phyloP scores from a whole-genome alignment of 2,888 invertebrate genomes.

The Lithophane leautieri region DNA sequence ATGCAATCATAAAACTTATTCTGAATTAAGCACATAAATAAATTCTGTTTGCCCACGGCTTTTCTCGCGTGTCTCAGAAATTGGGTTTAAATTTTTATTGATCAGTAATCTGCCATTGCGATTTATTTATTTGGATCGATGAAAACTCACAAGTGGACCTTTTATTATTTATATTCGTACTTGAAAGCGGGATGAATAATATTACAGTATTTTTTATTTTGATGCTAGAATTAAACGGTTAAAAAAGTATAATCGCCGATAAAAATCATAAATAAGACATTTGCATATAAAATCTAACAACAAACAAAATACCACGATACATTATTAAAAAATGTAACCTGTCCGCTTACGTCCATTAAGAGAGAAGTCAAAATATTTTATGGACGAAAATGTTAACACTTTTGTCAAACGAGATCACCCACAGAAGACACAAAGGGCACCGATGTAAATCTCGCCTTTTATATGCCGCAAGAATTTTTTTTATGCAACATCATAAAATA shows the following conservation, averaged over 20 bases:
- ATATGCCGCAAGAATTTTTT: conserved; percentile 79
- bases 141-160: conserved; percentile 8
- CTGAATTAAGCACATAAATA: conserved; percentile 56
- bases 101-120: conserved; percentile 47
- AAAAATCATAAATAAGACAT: conserved; percentile 57
- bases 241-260: conserved; percentile 22
- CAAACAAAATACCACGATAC: conserved; percentile 58
- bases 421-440: conserved; percentile 82
- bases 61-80: conserved; percentile 50
- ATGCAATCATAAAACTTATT: conserved; percentile 55
- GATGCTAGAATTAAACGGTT: background rate
- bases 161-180: background rate
- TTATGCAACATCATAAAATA: conserved; percentile 84
- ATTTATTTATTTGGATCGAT: conserved; percentile 44
- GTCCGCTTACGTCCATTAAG: conserved; percentile 80
- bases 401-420: conserved; percentile 87
- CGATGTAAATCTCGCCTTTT: conserved; percentile 86
- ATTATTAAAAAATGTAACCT: conserved; percentile 70
- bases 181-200: background rate
- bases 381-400: conserved; percentile 88
- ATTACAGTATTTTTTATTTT: background rate
- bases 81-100: conserved; percentile 59
- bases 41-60: conserved; percentile 54
- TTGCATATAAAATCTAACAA: conserved; percentile 50
- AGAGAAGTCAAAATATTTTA: conserved; percentile 90